A percentile compares a stretch with the other conserved stretches of the same genome.
phyloP scores from a whole-genome alignment of 2,888 invertebrate genomes.

The Ectemnius lituratus region DNA sequence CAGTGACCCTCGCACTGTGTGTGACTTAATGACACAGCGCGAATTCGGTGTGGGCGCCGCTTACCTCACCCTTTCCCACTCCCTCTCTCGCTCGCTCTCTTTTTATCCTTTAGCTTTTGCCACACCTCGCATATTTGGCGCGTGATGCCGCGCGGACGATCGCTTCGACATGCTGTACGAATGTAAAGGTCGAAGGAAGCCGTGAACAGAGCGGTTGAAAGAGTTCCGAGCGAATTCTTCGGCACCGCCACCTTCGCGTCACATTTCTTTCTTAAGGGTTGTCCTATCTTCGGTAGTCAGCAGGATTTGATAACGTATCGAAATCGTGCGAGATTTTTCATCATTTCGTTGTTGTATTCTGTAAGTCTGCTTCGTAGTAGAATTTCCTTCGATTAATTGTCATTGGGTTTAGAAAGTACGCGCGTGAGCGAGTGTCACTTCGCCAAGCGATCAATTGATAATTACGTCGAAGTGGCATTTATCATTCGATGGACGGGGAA shows the following conservation, averaged over 20 bases:
- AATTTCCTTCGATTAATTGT: too few relatives aligned
- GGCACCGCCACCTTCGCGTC: neutral
- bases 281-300: neutral
- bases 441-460: too few relatives aligned
- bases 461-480: too few relatives aligned
- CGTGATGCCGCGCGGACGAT: slow-evolving; percentile 71
- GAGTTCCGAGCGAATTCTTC: slow-evolving; percentile 53
- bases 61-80: slow-evolving; percentile 50
- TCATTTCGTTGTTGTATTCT: neutral
- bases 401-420: too few relatives aligned
- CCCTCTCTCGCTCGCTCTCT: slow-evolving; percentile 30
- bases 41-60: slow-evolving; percentile 69
- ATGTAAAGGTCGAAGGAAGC: slow-evolving; percentile 61
- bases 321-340: neutral
- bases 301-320: neutral
- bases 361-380: neutral
- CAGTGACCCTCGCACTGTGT: slow-evolving; percentile 53
- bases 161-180: slow-evolving; percentile 66
- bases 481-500: too few relatives aligned
- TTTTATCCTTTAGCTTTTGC: slow-evolving; percentile 50
- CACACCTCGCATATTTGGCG: slow-evolving; percentile 76
- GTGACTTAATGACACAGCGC: slow-evolving; percentile 51
- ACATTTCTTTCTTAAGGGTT: neutral
- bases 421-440: too few relatives aligned
- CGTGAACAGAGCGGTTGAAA: slow-evolving; percentile 56